Evolutionary conservation across 2,797 vertebrate genomes (phyloP).

Genomic region (Silurus aristotelis): DNA sequence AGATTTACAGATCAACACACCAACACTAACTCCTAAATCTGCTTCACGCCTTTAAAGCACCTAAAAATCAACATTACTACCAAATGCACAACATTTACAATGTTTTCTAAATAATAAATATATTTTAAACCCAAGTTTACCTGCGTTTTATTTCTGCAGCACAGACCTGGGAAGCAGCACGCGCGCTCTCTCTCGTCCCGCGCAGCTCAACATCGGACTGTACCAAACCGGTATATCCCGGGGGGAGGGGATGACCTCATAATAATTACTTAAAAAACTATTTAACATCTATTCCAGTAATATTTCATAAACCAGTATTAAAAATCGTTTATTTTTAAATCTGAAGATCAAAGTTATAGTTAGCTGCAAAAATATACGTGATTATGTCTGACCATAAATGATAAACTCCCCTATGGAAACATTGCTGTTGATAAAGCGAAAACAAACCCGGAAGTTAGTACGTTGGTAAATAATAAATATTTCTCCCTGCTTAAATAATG

Average conservation of each 20-base stretch:
- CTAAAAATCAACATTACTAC: rapidly evolving
- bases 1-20: not conserved
- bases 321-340: rapidly evolving
- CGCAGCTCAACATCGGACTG: conserved; percentile 65
- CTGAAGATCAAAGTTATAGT: not conserved
- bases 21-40: too few species aligned
- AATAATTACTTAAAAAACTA: too few species aligned
- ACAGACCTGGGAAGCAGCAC: conserved; percentile 11
- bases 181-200: conserved; percentile 64
- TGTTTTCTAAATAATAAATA: too few species aligned
- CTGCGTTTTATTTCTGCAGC: not conserved
- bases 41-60: not conserved
- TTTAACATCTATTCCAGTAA: not conserved
- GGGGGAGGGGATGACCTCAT: not conserved
- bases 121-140: not conserved
- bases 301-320: rapidly evolving
- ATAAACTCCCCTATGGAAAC: not conserved
- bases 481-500: not conserved
- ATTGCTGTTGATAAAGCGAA: not conserved
- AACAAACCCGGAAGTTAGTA: conserved; percentile 18
- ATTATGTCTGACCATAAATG: rapidly evolving
- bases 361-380: not conserved
- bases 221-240: conserved; percentile 59
- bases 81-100: not conserved
- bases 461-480: not conserved